Evolutionary conservation across 2,797 vertebrate species (phyloP).

Genomic region (Enteromius unitaeniatus): DNA sequence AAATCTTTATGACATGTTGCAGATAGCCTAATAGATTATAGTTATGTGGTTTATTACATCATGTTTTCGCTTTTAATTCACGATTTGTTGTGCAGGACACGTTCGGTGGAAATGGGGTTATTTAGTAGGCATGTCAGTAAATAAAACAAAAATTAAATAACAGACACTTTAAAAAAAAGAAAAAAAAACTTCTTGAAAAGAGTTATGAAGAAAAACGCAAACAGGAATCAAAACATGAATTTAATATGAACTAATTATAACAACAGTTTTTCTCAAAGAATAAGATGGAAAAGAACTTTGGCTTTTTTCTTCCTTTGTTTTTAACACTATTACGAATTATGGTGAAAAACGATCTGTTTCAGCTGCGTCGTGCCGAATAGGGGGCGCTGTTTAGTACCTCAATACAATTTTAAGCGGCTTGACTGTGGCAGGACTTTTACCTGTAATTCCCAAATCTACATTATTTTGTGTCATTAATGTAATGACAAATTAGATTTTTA

Average conservation of each 20-base stretch:
- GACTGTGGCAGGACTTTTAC: background rate
- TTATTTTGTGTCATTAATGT: background rate
- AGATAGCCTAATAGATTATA: background rate
- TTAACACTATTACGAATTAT: background rate
- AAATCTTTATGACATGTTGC: background rate
- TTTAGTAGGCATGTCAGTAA: background rate
- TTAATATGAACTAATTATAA: background rate
- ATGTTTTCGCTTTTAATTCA: background rate
- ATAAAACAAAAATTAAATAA: background rate
- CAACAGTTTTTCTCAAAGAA: background rate
- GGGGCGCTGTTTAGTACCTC: constrained; percentile 19
- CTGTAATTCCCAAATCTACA: background rate
- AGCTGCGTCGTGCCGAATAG: background rate
- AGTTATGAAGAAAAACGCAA: background rate
- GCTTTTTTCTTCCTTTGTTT: background rate
- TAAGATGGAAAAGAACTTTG: background rate
- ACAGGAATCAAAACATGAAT: background rate
- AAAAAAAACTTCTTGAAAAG: background rate
- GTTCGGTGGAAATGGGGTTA: background rate
- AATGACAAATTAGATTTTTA: background rate
- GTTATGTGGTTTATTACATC: background rate
- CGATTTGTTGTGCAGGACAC: background rate
- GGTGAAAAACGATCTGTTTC: background rate
- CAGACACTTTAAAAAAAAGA: background rate
- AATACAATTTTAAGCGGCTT: background rate